These are phyloP conservation scores for Lepas anatifera DNA, from an alignment of 2,888 invertebrate genomes.

Conservation along the genomic window DNA sequence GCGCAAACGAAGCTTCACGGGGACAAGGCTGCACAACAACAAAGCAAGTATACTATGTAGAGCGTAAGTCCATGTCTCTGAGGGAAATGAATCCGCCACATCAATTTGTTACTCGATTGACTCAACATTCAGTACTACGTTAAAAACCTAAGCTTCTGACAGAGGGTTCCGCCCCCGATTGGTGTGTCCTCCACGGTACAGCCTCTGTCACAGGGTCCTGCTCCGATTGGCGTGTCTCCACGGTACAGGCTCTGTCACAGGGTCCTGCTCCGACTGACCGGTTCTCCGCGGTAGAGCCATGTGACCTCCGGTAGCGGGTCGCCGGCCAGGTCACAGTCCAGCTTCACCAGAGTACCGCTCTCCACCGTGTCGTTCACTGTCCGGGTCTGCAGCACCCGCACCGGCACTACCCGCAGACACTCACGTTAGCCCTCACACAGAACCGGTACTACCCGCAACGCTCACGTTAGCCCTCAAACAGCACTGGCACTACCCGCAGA, in stretches of 20 bases:
- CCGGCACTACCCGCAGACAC: neutral
- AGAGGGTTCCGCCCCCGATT: too few species aligned
- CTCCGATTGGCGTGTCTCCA: too few species aligned
- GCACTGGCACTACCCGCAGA: neutral
- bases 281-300: neutral
- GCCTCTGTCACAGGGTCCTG: too few species aligned
- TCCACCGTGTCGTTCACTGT: neutral
- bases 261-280: neutral
- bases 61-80: too few species aligned
- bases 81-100: too few species aligned
- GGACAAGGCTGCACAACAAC: too few species aligned
- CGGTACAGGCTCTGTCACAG: neutral
- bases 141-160: too few species aligned
- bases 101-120: too few species aligned
- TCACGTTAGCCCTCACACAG: neutral
- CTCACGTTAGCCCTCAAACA: neutral
- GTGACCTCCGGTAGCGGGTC: constrained; percentile 5
- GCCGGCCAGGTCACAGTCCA: constrained; percentile 9
- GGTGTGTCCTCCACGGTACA: too few species aligned
- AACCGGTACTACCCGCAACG: neutral
- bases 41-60: too few species aligned
- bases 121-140: too few species aligned
- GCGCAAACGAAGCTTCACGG: too few species aligned
- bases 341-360: neutral
- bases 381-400: neutral